Base-by-base conservation (phyloP, 2,888 invertebrate genomes). In the Drosophila meridiana region DNA sequence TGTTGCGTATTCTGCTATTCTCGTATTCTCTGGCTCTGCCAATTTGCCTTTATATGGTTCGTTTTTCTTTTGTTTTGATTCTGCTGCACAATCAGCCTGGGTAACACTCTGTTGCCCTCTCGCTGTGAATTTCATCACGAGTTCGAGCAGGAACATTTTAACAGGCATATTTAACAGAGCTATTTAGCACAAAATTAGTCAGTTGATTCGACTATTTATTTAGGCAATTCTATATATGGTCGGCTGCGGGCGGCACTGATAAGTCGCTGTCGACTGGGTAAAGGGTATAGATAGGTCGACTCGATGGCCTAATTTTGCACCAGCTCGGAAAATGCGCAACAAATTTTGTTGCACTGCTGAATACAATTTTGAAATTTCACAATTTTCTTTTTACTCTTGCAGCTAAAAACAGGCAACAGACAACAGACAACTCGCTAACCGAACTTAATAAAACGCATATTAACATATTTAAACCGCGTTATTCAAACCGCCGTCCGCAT, bases 401-500 rank as follows among this genome's bases (percentile, higher is more conserved):
- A 84, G 80, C 69, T 52, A 62, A 45, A 26, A 58, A 34, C 63
- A 69, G 47, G 40, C 38, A 20, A 20, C 20, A 20, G 20, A 20
- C 20, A 20, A 57, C 38, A 38, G 38, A 42, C n/a, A 42, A 20
- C 26, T 9, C 47, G 63, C 59, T 56, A 69, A 47, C 42, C 61
- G 40, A 58, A 45, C 58, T 43, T 53, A 74, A 45, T 70, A 66
- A 76, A 74, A 52, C 56, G 55, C 69, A 56, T 56, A 56, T 50
- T 50, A 34, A 52, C 50, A 52, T 48, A 59, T 50, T 36, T 45
- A 47, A 76, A 83, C 78, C 77, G 80, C 78, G 78, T 79, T 77
- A 80, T 78, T 76, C 72, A 69, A 90, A 81, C 74, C 72, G 84
- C 90, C 90, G 90, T 90, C 91, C 91, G 73, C 73, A 72, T 58